phyloP scores from a whole-genome alignment of 1,140 invertebrate species.

The Drosophila ananassae region DNA sequence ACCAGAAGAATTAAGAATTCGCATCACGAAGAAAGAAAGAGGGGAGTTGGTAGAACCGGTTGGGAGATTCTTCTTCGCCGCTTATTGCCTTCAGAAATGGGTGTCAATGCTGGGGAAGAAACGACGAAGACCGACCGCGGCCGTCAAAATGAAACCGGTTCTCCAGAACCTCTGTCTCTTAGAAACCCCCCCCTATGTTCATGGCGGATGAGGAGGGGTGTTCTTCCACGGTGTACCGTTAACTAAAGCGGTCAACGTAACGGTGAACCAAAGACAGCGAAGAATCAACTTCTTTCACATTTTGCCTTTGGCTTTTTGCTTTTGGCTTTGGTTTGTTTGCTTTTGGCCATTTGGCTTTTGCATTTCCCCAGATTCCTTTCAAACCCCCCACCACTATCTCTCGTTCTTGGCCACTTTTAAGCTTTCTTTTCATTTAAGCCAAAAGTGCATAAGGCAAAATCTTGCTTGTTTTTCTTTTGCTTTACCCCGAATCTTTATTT shows the following conservation, averaged over 20 bases:
- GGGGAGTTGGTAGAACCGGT: conserved; percentile 36
- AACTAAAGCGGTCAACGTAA: conserved; percentile 77
- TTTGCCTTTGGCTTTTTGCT: not conserved
- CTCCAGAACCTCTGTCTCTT: conserved; percentile 16
- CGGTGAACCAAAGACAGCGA: conserved; percentile 55
- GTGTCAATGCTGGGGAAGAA: conserved; percentile 71
- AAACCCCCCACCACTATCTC: conserved; percentile 2
- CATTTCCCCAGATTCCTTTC: conserved; percentile 24
- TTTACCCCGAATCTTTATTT: conserved; percentile 11
- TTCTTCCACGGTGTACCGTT: conserved; percentile 60
- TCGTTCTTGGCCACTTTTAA: conserved; percentile 17
- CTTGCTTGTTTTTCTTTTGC: conserved; percentile 30
- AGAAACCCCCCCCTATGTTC: conserved; percentile 5
- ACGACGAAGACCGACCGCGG: conserved; percentile 15
- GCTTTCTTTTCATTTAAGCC: conserved; percentile 72
- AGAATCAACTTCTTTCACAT: conserved; percentile 28
- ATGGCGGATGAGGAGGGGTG: not conserved
- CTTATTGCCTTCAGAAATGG: conserved; percentile 39
- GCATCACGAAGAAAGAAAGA: conserved; percentile 22
- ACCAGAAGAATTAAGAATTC: conserved; percentile 32
- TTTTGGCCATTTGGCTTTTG: conserved; percentile 20
- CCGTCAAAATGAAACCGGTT: conserved; percentile 62
- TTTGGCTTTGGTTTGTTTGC: conserved; percentile 9
- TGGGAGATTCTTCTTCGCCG: conserved; percentile 31
- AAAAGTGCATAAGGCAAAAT: conserved; percentile 55